phyloP scores from a whole-genome alignment of 2,797 vertebrate genomes.

The Eulemur rubriventer region DNA sequence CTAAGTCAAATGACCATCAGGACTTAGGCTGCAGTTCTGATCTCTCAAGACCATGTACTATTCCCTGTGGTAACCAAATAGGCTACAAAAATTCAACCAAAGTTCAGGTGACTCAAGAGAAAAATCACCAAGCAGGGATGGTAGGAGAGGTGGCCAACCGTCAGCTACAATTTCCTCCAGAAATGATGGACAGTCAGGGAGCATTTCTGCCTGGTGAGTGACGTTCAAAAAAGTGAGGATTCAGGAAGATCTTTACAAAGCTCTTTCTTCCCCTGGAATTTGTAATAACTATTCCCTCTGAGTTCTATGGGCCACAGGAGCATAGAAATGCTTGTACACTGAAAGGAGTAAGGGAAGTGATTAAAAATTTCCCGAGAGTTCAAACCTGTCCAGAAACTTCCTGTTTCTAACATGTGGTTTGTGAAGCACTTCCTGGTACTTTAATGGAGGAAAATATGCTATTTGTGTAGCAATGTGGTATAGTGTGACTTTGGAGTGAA shows the following conservation, averaged over 20 bases:
- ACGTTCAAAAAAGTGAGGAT: neutral
- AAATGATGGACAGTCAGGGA: neutral
- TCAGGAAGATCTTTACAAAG: neutral
- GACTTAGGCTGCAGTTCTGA: slow-evolving; percentile 6
- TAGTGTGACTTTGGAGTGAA: neutral
- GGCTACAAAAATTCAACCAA: slow-evolving; percentile 54
- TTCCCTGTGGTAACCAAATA: slow-evolving; percentile 39
- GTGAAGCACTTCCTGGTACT: neutral
- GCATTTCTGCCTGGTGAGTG: neutral
- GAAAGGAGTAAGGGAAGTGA: neutral
- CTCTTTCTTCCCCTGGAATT: neutral
- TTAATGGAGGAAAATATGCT: neutral
- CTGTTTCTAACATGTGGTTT: slow-evolving; percentile 3
- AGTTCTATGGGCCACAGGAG: neutral
- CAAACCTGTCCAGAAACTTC: slow-evolving; percentile 35
- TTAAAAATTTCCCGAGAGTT: neutral
- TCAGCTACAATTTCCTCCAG: neutral
- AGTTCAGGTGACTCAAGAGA: slow-evolving; percentile 24
- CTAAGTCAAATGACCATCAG: slow-evolving; percentile 16
- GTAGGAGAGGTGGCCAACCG: neutral
- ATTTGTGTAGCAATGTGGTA: neutral
- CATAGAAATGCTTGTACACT: neutral
- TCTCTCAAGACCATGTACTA: neutral
- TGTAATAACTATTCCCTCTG: neutral
- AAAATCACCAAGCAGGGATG: neutral